Conservation (phyloP, 2,888 invertebrate genomes). For the Alentia gelatinosa region DNA sequence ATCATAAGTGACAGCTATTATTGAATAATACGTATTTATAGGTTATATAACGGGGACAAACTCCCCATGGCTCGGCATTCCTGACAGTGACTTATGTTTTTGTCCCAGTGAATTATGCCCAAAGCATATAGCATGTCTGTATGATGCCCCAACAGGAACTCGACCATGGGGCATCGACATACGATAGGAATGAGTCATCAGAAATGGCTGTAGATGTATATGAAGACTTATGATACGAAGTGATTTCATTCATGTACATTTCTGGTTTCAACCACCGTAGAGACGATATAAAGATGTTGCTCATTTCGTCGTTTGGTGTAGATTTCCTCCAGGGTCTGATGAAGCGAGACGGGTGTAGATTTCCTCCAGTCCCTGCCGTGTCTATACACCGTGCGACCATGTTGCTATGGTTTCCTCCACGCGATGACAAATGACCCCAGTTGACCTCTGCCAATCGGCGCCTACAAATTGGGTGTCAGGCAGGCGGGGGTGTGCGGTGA, state of each 20-base stretch:
- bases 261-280: too few species aligned
- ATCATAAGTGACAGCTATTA: background rate
- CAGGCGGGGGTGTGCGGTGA: background rate
- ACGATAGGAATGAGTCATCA: too few species aligned
- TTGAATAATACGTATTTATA: background rate
- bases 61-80: background rate
- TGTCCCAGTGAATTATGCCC: background rate
- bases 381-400: background rate
- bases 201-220: too few species aligned
- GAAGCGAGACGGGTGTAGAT: background rate
- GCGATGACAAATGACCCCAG: constrained; percentile 11
- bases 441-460: background rate
- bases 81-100: background rate
- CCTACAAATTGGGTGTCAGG: constrained; percentile 28
- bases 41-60: background rate
- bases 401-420: constrained; percentile 10
- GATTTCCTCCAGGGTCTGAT: background rate
- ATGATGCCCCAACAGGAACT: too few species aligned
- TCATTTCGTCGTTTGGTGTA: background rate
- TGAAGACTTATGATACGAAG: too few species aligned
- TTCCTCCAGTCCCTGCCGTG: background rate
- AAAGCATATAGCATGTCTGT: too few species aligned
- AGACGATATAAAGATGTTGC: too few species aligned
- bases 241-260: too few species aligned
- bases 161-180: too few species aligned